phyloP scores from a whole-genome alignment of 2,797 vertebrate species.

The Mormyrops attenuatus region DNA sequence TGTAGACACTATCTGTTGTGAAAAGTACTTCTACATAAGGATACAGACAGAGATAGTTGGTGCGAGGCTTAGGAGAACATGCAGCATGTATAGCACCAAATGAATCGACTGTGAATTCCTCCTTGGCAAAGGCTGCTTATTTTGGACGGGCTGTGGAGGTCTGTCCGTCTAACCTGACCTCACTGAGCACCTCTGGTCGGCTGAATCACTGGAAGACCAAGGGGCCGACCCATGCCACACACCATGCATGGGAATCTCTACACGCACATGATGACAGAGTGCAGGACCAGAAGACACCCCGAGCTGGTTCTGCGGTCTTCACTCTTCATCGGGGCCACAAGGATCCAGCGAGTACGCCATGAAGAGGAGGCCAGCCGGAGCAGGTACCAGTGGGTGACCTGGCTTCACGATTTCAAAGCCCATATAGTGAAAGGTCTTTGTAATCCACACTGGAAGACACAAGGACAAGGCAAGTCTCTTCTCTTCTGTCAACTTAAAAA shows the following conservation, averaged over 20 bases:
- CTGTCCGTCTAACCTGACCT: not conserved
- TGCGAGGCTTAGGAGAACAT: not conserved
- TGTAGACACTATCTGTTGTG: not conserved
- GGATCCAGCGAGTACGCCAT: slow-evolving; percentile 76
- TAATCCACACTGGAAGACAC: slow-evolving; percentile 58
- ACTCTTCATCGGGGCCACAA: slow-evolving; percentile 70
- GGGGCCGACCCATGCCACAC: not conserved
- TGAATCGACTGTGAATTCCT: slow-evolving; percentile 20
- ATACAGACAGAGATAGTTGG: not conserved
- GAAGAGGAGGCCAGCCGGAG: slow-evolving; percentile 71
- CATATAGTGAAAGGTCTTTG: slow-evolving; percentile 79
- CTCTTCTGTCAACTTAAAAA: not conserved
- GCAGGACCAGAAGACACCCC: not conserved
- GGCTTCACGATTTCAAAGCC: slow-evolving; percentile 78
- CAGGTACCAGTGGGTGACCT: slow-evolving; percentile 69
- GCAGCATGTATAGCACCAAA: slow-evolving; percentile 25
- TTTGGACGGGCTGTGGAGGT: not conserved
- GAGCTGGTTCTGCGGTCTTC: not conserved
- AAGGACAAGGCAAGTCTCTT: not conserved
- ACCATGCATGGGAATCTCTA: not conserved
- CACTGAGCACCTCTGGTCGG: not conserved
- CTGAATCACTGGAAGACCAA: not conserved
- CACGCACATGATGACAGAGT: not conserved
- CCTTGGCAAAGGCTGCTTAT: slow-evolving; percentile 1
- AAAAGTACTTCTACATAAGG: slow-evolving; percentile 6